Percentiles rank a stretch among this genome's conserved stretches.
Conservation (phyloP, 2,888 invertebrate species). For the Coelopa pilipes region DNA sequence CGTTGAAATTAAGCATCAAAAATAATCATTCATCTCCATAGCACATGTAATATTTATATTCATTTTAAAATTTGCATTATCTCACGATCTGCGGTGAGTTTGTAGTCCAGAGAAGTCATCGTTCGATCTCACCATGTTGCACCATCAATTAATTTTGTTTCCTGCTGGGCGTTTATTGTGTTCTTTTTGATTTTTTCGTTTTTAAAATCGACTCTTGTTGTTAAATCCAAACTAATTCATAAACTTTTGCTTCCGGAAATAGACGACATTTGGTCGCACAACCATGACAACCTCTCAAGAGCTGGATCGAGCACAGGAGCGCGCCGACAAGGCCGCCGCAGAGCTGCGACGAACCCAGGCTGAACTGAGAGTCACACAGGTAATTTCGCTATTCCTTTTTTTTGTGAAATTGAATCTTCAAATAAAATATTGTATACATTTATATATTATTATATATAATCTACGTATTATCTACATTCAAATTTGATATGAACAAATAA, state of each 20-base stretch:
- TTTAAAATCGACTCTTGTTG: too few species aligned
- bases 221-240: constrained; percentile 21
- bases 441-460: background rate
- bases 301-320: constrained; percentile 82
- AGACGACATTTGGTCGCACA: constrained; percentile 83
- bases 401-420: constrained; percentile 27
- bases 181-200: background rate
- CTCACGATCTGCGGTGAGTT: constrained; percentile 32
- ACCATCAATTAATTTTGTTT: constrained; percentile 35
- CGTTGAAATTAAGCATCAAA: constrained; percentile 35
- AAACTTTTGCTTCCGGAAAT: constrained; percentile 34
- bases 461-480: constrained; percentile 23
- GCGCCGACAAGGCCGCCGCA: constrained; percentile 85
- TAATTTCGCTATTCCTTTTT: constrained; percentile 43
- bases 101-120: background rate
- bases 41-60: constrained; percentile 30
- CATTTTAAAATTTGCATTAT: constrained; percentile 19
- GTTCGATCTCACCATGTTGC: constrained; percentile 38
- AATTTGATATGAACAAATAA: constrained; percentile 15
- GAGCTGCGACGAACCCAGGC: constrained; percentile 90
- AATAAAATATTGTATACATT: constrained; percentile 15
- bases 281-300: constrained; percentile 86
- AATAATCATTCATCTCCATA: constrained; percentile 47
- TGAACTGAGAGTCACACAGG: constrained; percentile 89
- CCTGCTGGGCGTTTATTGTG: constrained; percentile 45